These are phyloP conservation scores for Ctenicera cuprea DNA, from an alignment of 2,888 invertebrate genomes.

Conservation along the genomic window DNA sequence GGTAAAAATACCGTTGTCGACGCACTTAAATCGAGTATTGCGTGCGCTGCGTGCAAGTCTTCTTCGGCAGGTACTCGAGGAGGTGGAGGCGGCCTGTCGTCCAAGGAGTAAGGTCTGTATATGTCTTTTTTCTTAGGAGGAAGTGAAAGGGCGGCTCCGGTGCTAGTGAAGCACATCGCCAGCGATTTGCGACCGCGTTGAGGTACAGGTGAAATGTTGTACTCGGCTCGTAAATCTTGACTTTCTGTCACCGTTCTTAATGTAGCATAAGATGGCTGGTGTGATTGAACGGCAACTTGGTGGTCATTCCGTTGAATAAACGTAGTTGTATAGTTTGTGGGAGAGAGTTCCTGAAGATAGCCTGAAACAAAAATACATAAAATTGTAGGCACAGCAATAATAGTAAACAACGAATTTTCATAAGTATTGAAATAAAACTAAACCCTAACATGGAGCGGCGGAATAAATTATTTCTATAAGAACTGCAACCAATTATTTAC, in stretches of 20 bases:
- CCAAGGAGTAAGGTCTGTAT: constrained; percentile 90
- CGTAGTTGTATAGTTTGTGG: constrained; percentile 85
- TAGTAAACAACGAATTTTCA: too few species aligned
- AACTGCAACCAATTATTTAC: too few species aligned
- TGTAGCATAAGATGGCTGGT: constrained; percentile 76
- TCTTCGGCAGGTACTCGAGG: constrained; percentile 83
- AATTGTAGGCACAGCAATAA: neutral
- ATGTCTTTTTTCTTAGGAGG: constrained; percentile 95
- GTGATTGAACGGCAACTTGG: constrained; percentile 62
- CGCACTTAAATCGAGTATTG: constrained; percentile 91
- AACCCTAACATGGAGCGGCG: too few species aligned
- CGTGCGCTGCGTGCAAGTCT: constrained; percentile 91
- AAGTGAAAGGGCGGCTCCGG: constrained; percentile 86
- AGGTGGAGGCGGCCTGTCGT: constrained; percentile 77
- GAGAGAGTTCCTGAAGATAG: constrained; percentile 86
- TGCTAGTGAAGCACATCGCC: constrained; percentile 90
- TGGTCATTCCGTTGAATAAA: constrained; percentile 83
- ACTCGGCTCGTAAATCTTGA: constrained; percentile 67
- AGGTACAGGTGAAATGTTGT: constrained; percentile 57
- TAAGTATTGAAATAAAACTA: too few species aligned
- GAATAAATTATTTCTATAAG: too few species aligned
- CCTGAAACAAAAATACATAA: constrained; percentile 74
- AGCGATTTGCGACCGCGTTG: constrained; percentile 80
- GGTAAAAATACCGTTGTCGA: constrained; percentile 85
- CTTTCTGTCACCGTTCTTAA: constrained; percentile 75